A percentile compares a stretch with the other conserved stretches of the same genome.
Evolutionary conservation across 2,888 invertebrate genomes (phyloP).

Genomic region (Hoplodrina blanda): DNA sequence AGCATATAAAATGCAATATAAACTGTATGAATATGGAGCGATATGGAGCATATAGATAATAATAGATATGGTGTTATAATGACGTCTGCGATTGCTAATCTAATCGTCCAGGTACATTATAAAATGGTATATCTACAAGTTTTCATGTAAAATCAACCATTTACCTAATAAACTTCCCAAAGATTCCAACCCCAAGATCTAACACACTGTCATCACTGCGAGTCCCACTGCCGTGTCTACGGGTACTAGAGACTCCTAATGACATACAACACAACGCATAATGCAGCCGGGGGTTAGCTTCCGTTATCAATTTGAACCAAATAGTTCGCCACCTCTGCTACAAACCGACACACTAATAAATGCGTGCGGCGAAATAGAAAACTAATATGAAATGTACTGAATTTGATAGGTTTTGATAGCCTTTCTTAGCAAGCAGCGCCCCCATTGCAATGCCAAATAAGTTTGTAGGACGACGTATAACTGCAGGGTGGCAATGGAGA

Average conservation of each 20-base stretch:
- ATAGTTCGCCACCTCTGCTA: slow-evolving; percentile 75
- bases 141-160: background rate
- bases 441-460: background rate
- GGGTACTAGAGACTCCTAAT: slow-evolving; percentile 76
- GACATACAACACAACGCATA: slow-evolving; percentile 70
- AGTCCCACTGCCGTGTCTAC: slow-evolving; percentile 66
- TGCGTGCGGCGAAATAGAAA: slow-evolving; percentile 11
- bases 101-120: too few species aligned
- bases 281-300: slow-evolving; percentile 74
- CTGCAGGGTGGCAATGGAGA: slow-evolving; percentile 73
- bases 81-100: too few species aligned
- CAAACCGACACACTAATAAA: background rate
- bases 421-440: slow-evolving; percentile 27
- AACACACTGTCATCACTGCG: slow-evolving; percentile 54
- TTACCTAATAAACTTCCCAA: background rate
- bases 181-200: slow-evolving; percentile 16
- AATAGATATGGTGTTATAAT: too few species aligned
- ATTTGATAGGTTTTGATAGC: slow-evolving; percentile 4
- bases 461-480: slow-evolving; percentile 53
- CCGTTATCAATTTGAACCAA: slow-evolving; percentile 77
- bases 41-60: too few species aligned
- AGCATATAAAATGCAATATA: too few species aligned
- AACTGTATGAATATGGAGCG: too few species aligned
- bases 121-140: background rate
- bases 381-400: slow-evolving; percentile 11